Base-by-base conservation (phyloP, 2,797 vertebrate species). In the Diglossa cyanea region DNA sequence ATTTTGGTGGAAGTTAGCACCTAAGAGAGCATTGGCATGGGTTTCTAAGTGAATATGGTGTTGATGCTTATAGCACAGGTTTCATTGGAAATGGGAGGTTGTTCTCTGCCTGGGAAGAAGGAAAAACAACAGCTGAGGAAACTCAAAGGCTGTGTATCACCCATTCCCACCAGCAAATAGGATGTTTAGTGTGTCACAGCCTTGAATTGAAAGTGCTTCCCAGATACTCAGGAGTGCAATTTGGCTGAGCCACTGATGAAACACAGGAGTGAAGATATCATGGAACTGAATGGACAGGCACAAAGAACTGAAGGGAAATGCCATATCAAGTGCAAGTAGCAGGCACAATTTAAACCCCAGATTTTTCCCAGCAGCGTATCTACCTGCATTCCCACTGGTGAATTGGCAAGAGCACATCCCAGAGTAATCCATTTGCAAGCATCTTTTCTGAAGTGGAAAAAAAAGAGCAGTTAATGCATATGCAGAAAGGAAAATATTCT, bases 401-500 rank as follows among this genome's bases (percentile, higher is more conserved):
- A 63, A 76, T 58, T 90, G 81, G 77, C 76, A 94, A 54, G 79
- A 88, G 12, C 18, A n/a, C 31, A 62, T 83, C 58, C 53, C 67
- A 54, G 72, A 76, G 76, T 93, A 94, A 91, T 94, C 60, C 62
- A 53, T 80, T 88, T 94, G 76, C 51, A 90, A 74, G 67, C 76
- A 90, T 94, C 82, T 93, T 94, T 91, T 91, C 90, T 96, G 83
- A 91, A 86, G 48, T 81, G 17, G 67, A 89, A 88, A 88, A 55
- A 57, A 93, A 88, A 81, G 63, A 91, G 63, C 73, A 88, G 94
- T 94, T 96, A 94, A 96, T 97, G 85, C 79, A 94, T 94, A 95
- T 96, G 95, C 88, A 96, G 91, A 96, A 96, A 96, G 93, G 70
- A 79, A 96, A 96, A 95, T 96, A 94, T 96, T 88, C 96, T 94